These are phyloP conservation scores for Trichopria drosophilae DNA, from an alignment of 2,888 invertebrate species.

Conservation along the genomic window DNA sequence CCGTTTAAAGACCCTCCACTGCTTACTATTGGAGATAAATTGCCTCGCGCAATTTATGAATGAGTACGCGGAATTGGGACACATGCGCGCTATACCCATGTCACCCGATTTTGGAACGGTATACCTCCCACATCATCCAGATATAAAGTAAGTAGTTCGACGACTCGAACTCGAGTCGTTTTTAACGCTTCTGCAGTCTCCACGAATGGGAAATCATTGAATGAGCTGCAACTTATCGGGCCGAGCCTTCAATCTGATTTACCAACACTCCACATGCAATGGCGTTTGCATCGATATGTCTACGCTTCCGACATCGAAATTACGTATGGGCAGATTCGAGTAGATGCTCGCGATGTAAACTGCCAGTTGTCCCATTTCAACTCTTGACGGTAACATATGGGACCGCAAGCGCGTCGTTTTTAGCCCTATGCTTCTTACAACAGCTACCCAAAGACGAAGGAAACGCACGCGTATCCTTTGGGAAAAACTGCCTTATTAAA, in stretches of 20 bases:
- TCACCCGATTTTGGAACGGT: background rate
- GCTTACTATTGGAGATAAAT: conserved; percentile 1
- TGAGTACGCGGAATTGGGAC: background rate
- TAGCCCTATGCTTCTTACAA: no score
- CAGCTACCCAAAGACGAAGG: no score
- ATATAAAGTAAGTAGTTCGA: conserved; percentile 4
- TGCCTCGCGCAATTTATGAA: background rate
- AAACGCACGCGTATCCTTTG: no score
- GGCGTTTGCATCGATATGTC: conserved; percentile 5
- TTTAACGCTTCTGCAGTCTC: conserved; percentile 24
- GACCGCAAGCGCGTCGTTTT: no score
- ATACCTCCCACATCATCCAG: conserved; percentile 18
- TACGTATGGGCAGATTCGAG: no score
- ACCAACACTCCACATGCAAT: conserved; percentile 6
- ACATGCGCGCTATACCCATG: background rate
- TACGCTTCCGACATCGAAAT: conserved; percentile 18
- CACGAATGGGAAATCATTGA: conserved; percentile 7
- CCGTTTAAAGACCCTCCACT: background rate
- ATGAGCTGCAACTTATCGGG: conserved; percentile 18
- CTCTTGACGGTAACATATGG: no score
- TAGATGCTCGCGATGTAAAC: no score
- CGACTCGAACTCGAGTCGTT: conserved; percentile 23
- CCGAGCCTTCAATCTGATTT: conserved; percentile 20
- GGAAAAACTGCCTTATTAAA: no score
- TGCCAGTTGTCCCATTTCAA: no score